phyloP scores from a whole-genome alignment of 2,888 invertebrate species.

The Elmis aenea region DNA sequence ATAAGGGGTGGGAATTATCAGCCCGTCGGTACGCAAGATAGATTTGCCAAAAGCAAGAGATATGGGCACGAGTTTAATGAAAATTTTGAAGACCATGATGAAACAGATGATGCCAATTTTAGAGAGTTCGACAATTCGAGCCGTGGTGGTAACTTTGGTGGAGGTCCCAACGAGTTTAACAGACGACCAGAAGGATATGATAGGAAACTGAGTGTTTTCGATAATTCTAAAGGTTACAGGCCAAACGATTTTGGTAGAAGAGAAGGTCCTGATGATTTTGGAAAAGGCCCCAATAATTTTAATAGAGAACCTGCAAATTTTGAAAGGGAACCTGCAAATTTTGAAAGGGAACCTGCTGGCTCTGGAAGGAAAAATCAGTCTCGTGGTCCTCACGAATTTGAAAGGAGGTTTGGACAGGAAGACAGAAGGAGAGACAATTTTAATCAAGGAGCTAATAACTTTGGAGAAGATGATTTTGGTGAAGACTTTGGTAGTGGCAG shows the following conservation, averaged over 20 bases:
- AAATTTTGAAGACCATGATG: not conserved
- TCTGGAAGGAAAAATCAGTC: too few relatives aligned
- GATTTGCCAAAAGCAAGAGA: too few relatives aligned
- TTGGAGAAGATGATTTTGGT: not conserved
- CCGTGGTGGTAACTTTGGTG: conserved; percentile 6
- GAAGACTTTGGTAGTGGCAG: not conserved
- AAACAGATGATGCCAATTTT: too few relatives aligned
- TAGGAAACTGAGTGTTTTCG: conserved; percentile 3
- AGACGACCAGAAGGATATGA: conserved; percentile 6
- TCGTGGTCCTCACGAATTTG: too few relatives aligned
- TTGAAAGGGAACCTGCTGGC: too few relatives aligned
- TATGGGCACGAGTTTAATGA: conserved; percentile 8
- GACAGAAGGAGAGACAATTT: too few relatives aligned
- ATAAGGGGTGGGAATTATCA: too few relatives aligned
- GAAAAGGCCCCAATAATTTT: conserved; percentile 9
- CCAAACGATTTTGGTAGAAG: conserved; percentile 12
- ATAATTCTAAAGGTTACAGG: conserved; percentile 12
- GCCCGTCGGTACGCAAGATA: too few relatives aligned
- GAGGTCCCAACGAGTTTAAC: conserved; percentile 9
- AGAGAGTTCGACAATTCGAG: conserved; percentile 2
- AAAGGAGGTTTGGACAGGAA: too few relatives aligned
- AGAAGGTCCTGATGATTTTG: conserved; percentile 4
- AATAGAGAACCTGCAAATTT: conserved; percentile 15
- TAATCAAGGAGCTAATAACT: not conserved
- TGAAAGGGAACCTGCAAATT: conserved; percentile 9